Base-by-base conservation (phyloP, 1,140 invertebrate genomes). In the Plectus sambesii region DNA sequence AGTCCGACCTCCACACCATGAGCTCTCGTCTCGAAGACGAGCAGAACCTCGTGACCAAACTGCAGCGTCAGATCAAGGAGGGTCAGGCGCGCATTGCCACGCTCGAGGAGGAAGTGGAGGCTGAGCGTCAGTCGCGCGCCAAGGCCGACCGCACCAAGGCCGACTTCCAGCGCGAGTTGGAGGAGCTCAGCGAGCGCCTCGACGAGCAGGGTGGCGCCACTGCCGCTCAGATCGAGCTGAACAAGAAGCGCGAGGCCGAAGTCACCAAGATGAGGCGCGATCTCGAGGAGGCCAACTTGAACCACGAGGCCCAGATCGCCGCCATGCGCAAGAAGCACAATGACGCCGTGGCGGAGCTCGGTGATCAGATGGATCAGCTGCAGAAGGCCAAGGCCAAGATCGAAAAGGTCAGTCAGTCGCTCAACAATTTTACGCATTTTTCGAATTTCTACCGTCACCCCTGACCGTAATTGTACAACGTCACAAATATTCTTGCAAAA, bases 401-500 rank as follows among this genome's bases (percentile, higher is more conserved):
- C 69, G 93, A 99, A 73, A 83, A 90, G 66, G 82, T 92, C 62
- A 86, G 98, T 74, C 87, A 90, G 73, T 93, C 98, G 79, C 98
- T 98, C 77, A 93, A 99, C 72, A 93, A 99, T n/a, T n/a, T n/a
- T n/a, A n/a, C n/a, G n/a, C n/a, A n/a, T n/a, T n/a, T n/a, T n/a
- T n/a, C n/a, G n/a, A n/a, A n/a, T n/a, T n/a, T n/a, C n/a, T n/a
- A n/a, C n/a, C n/a, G n/a, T n/a, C n/a, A n/a, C n/a, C n/a, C n/a
- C n/a, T n/a, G n/a, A n/a, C n/a, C n/a, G 66, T 93, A 99, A 77
- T 99, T 99, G 79, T 93, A 99, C 73, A 97, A 96, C 73, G 78
- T 87, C 88, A 47, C 37, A 44, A 44, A 42, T 30, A 9, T 8
- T 8, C 30, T 19, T 8, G 42, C 46, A 42, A 37, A 37, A n/a